phyloP scores from a whole-genome alignment of 2,113 vertebrate species.

The Aptenodytes forsteri region DNA sequence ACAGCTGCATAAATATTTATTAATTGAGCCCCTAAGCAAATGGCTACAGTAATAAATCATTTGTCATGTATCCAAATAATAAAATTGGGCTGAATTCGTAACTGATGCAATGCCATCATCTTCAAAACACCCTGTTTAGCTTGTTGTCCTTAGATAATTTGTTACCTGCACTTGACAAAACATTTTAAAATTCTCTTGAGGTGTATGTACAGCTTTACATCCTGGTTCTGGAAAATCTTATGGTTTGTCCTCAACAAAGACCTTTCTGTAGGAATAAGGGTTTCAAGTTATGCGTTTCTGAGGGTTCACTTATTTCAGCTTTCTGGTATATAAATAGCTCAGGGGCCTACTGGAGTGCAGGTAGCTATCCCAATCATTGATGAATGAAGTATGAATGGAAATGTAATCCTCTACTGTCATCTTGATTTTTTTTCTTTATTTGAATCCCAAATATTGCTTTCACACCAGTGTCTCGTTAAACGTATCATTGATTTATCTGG shows the following conservation, averaged over 20 bases:
- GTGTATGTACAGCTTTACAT: not conserved
- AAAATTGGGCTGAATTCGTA: not conserved
- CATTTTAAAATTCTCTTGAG: not conserved
- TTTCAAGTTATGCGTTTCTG: not conserved
- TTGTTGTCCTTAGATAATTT: not conserved
- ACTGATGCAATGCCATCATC: not conserved
- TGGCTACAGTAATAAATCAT: not conserved
- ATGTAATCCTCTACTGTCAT: not conserved
- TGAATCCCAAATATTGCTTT: not conserved
- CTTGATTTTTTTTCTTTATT: not conserved
- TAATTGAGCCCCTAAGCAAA: conserved; percentile 3
- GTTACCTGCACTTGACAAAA: not conserved
- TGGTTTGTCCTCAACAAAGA: not conserved
- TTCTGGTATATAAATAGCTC: not conserved
- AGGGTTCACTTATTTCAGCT: not conserved
- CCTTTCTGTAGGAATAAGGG: not conserved
- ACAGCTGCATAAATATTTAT: conserved; percentile 24
- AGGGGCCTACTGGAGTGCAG: not conserved
- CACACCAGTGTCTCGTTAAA: not conserved
- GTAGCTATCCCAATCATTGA: not conserved
- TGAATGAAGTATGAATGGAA: not conserved
- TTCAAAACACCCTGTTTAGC: not conserved
- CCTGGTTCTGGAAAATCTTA: not conserved
- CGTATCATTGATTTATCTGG: not conserved
- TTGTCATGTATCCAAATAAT: not conserved